A percentile compares a stretch with the other conserved stretches of the same genome.
Conservation (phyloP, 2,113 vertebrate species). For the Pollachius pollachius region DNA sequence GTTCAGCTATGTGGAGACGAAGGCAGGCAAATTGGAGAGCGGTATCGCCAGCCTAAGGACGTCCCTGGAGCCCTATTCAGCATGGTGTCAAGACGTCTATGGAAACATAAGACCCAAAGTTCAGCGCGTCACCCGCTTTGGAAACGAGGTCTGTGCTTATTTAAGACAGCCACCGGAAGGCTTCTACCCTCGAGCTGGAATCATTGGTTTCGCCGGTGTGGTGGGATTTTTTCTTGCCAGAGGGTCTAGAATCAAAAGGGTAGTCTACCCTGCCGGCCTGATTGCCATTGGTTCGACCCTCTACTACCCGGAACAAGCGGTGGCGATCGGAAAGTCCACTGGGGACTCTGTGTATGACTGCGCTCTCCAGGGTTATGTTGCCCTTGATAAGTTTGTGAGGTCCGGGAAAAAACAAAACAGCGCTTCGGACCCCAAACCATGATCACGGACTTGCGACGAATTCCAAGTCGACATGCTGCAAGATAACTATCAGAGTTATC, state of each 20-base stretch:
- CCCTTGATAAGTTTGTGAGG: constrained; percentile 57
- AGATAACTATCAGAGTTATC: too few species aligned
- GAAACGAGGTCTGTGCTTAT: constrained; percentile 77
- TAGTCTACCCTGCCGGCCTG: constrained; percentile 81
- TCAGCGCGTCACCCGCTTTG: constrained; percentile 73
- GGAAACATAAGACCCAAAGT: constrained; percentile 77
- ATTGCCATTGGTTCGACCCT: constrained; percentile 80
- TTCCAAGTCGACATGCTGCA: too few species aligned
- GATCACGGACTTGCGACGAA: not conserved
- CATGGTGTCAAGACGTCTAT: constrained; percentile 69
- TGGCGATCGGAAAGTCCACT: constrained; percentile 68
- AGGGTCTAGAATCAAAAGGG: constrained; percentile 85
- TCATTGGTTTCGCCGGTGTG: constrained; percentile 87
- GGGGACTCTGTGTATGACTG: constrained; percentile 63
- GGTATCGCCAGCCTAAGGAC: constrained; percentile 48
- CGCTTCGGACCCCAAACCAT: not conserved
- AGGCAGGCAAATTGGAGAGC: constrained; percentile 55
- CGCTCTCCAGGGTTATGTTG: constrained; percentile 58
- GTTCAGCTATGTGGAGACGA: constrained; percentile 12
- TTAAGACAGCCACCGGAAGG: constrained; percentile 84
- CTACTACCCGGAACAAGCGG: constrained; percentile 88
- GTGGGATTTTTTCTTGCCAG: constrained; percentile 86
- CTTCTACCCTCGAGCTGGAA: constrained; percentile 91
- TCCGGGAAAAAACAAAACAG: not conserved
- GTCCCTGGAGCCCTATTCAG: constrained; percentile 37